Evolutionary conservation across 2,888 invertebrate genomes (phyloP).

Genomic region (Microctonus brassicae): DNA sequence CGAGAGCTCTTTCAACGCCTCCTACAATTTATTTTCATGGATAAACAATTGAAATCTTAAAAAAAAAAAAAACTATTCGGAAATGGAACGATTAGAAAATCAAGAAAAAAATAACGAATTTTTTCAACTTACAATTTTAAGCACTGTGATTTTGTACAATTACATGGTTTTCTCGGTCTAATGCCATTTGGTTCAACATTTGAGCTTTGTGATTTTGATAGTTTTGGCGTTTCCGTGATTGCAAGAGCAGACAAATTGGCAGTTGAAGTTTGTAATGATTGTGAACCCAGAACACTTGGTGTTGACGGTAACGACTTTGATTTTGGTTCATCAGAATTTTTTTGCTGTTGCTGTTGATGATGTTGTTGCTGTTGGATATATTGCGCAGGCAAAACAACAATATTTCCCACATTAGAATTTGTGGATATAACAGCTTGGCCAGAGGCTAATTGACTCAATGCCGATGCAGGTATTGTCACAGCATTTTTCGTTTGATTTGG

Average conservation of each 20-base stretch:
- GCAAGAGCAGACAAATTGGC: slow-evolving; percentile 55
- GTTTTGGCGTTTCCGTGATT: slow-evolving; percentile 47
- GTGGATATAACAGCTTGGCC: slow-evolving; percentile 67
- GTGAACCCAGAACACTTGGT: slow-evolving; percentile 56
- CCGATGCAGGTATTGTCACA: slow-evolving; percentile 67
- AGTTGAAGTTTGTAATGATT: slow-evolving; percentile 56
- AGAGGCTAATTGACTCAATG: slow-evolving; percentile 67
- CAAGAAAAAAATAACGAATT: slow-evolving; percentile 4
- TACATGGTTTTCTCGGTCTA: slow-evolving; percentile 93
- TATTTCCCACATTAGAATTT: slow-evolving; percentile 69
- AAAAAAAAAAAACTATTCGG: slow-evolving; percentile 8
- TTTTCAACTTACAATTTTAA: slow-evolving; percentile 85
- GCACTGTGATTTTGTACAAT: slow-evolving; percentile 99
- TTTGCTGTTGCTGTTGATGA: slow-evolving; percentile 26
- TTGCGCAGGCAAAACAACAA: slow-evolving; percentile 75
- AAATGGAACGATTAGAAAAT: slow-evolving; percentile 3
- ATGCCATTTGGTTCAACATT: slow-evolving; percentile 71
- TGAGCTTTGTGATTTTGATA: neutral
- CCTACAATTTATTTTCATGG: slow-evolving; percentile 21
- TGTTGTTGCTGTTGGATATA: slow-evolving; percentile 70
- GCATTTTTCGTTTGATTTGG: slow-evolving; percentile 61
- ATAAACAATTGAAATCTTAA: slow-evolving; percentile 21
- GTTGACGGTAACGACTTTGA: slow-evolving; percentile 58
- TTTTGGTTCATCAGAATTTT: slow-evolving; percentile 58
- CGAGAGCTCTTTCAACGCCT: slow-evolving; percentile 18